Evolutionary conservation across 2,888 invertebrate genomes (phyloP), one percentile per base, ranked within the genome.

Genomic region (Dryobotodes eremita): DNA sequence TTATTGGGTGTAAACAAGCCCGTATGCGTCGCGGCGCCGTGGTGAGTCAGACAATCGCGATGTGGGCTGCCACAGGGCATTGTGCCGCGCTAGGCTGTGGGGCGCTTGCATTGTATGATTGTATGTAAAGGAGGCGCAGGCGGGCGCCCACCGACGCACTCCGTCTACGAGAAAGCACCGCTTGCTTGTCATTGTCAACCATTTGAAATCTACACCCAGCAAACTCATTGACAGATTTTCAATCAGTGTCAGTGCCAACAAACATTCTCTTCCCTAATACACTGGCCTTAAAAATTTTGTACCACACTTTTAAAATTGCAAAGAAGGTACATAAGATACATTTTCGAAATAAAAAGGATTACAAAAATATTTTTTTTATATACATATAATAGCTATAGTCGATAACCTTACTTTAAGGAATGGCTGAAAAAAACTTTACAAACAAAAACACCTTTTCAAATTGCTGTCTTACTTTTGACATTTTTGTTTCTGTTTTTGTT

Each of bases 61-160:
- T 95, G 96, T 96, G 95, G 96, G 96, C 91, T 93, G 95, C 86
- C 88, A 86, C 89, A 89, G 90, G 90, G 91, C 90, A 91, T 92
- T 93, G 92, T 92, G 91, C 88, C 87, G 89, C 80, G 90, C 90
- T 90, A 91, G 89, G 89, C 89, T 88, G 87, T 87, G 89, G 88
- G 90, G 91, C 90, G 91, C 93, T 88, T 91, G 93, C 92, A 93
- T 92, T 93, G 92, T 93, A 90, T 91, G 94, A 96, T 96, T 96
- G 96, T 97, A 96, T 96, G 96, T 93, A 95, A 97, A 97, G 95
- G 91, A 96, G 96, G 94, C 93, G 93, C 93, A 93, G 94, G 95
- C 95, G 94, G 93, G 91, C 94, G 94, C 94, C 93, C 94, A 92
- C 95, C 91, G 91, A 92, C 92, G 92, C 91, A 89, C 90, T 90